These are phyloP conservation scores for Leptopilina clavipes DNA, from an alignment of 1,140 invertebrate genomes.

Conservation along the genomic window DNA sequence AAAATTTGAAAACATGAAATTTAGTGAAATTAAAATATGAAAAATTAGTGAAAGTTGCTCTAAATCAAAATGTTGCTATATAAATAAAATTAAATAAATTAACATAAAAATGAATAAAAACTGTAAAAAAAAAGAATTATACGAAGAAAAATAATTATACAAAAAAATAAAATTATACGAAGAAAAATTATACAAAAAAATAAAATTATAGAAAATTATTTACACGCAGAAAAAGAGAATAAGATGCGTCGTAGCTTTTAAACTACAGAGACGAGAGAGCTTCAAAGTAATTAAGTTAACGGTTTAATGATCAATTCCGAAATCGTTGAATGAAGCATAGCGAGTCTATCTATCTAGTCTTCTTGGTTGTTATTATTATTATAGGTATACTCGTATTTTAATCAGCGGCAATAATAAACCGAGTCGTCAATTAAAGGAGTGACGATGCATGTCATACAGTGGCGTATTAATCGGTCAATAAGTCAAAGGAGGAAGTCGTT, in stretches of 20 bases:
- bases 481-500: conserved; percentile 25
- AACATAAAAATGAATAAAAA: too few relatives aligned
- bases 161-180: too few relatives aligned
- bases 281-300: conserved; percentile 20
- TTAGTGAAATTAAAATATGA: too few relatives aligned
- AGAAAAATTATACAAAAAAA: background rate
- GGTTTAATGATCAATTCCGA: conserved; percentile 29
- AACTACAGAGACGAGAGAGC: background rate
- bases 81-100: too few relatives aligned
- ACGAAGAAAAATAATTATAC: too few relatives aligned
- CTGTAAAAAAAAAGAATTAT: too few relatives aligned
- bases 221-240: background rate
- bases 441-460: conserved; percentile 14
- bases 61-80: too few relatives aligned
- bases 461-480: conserved; percentile 29
- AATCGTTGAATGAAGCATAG: background rate
- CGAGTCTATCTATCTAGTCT: too few relatives aligned
- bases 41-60: too few relatives aligned
- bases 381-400: conserved; percentile 11
- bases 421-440: conserved; percentile 21
- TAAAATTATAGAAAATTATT: background rate
- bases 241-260: background rate
- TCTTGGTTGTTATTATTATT: conserved; percentile 1
- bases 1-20: too few relatives aligned
- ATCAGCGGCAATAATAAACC: conserved; percentile 11